Conservation (phyloP, 2,797 vertebrate species). For the Acrocephalus scirpaceus region DNA sequence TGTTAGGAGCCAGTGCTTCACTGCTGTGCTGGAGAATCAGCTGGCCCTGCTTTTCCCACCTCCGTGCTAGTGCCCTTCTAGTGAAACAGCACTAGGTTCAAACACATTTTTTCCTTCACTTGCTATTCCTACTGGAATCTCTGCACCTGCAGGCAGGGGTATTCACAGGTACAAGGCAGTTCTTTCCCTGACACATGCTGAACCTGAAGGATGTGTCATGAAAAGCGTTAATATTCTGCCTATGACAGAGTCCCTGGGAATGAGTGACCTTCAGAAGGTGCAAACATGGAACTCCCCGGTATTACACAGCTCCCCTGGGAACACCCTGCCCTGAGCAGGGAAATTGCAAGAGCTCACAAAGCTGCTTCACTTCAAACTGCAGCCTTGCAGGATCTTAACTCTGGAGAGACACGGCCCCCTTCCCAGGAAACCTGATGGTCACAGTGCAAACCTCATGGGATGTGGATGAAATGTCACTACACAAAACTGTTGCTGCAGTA, state of each 20-base stretch:
- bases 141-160: background rate
- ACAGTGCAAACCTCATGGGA: accelerated
- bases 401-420: accelerated
- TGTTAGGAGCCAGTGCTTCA: background rate
- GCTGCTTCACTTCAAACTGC: background rate
- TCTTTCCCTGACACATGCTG: background rate
- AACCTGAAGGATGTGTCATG: background rate
- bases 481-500: accelerated
- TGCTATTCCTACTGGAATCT: background rate
- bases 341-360: background rate
- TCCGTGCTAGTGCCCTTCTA: background rate
- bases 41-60: background rate
- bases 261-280: slow-evolving; percentile 22
- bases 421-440: background rate
- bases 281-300: background rate
- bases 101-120: background rate
- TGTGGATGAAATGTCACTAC: background rate
- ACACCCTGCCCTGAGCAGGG: accelerated
- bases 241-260: background rate
- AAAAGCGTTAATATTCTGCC: background rate
- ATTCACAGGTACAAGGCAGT: background rate
- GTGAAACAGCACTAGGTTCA: background rate
- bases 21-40: background rate
- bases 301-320: background rate
- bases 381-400: background rate